These are phyloP conservation scores for Promerops cafer DNA, from an alignment of 2,113 vertebrate species.

Conservation along the genomic window DNA sequence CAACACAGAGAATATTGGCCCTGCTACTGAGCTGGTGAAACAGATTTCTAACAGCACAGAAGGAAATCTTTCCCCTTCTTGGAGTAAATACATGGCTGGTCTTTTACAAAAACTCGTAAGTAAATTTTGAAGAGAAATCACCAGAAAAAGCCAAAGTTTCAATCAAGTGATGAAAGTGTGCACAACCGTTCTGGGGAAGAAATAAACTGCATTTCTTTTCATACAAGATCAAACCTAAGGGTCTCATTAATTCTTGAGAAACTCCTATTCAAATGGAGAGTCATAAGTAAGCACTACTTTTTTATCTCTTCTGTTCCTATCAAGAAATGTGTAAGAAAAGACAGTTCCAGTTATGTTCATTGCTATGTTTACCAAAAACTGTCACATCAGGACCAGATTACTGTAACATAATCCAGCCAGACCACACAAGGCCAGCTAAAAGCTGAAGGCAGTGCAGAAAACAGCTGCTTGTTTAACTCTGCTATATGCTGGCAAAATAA, in stretches of 20 bases:
- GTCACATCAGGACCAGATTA: not conserved
- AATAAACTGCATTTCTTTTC: not conserved
- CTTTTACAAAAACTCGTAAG: not conserved
- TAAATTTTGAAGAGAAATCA: not conserved
- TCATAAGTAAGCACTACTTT: not conserved
- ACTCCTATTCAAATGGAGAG: not conserved
- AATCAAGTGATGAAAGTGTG: not conserved
- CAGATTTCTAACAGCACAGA: fast-evolving
- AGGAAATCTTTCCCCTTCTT: not conserved
- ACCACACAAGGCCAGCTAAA: not conserved
- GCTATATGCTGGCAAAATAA: not conserved
- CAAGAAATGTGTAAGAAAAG: not conserved
- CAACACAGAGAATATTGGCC: not conserved
- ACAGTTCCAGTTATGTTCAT: not conserved
- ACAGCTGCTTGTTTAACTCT: not conserved
- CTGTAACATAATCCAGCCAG: not conserved
- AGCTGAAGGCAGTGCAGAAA: not conserved
- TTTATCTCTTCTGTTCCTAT: not conserved
- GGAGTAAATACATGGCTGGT: not conserved
- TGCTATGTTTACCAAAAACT: not conserved
- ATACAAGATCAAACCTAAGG: not conserved
- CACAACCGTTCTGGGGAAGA: not conserved
- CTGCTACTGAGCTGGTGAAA: not conserved
- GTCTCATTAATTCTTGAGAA: not conserved
- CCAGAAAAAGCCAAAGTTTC: not conserved